Evolutionary conservation across 2,113 vertebrate species (phyloP).

Genomic region (Malurus melanocephalus): DNA sequence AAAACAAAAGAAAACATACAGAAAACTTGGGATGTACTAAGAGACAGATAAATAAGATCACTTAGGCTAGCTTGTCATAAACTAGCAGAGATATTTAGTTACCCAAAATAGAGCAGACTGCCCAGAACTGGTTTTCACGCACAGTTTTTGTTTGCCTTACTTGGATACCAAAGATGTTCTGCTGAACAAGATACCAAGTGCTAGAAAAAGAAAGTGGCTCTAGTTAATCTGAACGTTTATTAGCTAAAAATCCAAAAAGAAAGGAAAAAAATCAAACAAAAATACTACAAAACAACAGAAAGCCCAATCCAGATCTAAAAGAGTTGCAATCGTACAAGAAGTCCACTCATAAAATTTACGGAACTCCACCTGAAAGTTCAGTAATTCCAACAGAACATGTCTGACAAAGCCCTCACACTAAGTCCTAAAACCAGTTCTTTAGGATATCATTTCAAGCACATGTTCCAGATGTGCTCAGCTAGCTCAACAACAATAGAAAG

Average conservation of each 20-base stretch:
- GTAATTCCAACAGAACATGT: neutral
- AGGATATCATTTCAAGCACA: neutral
- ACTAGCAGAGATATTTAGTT: neutral
- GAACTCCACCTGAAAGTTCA: neutral
- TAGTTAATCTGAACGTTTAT: neutral
- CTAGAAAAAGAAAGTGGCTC: neutral
- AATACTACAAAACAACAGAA: neutral
- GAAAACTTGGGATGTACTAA: neutral
- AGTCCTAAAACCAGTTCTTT: neutral
- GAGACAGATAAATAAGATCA: neutral
- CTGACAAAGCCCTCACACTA: neutral
- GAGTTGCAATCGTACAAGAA: neutral
- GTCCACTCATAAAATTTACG: neutral
- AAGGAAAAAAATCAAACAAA: neutral
- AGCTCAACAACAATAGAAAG: neutral
- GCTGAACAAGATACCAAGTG: neutral
- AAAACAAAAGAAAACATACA: neutral
- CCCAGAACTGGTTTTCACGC: neutral
- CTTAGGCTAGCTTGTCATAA: neutral
- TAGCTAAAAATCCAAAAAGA: neutral
- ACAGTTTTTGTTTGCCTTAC: neutral
- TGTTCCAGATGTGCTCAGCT: neutral
- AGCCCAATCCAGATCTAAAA: neutral
- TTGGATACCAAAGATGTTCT: neutral
- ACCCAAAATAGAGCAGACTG: constrained; percentile 4